Percentiles rank a stretch among this genome's conserved stretches.
Evolutionary conservation across 1,140 invertebrate species (phyloP).

Genomic region (Drosophila sechellia): DNA sequence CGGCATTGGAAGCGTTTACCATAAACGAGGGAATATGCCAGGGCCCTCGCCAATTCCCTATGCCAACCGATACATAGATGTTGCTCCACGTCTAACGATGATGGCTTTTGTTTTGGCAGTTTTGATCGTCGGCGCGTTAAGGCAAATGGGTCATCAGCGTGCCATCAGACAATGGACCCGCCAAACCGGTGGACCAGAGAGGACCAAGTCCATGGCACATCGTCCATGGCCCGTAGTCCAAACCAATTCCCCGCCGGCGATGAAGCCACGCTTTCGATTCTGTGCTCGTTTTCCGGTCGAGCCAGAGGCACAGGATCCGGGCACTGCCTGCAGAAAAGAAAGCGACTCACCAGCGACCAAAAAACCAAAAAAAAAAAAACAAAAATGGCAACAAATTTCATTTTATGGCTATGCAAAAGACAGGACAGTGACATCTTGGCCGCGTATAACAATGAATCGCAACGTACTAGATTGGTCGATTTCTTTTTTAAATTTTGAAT

Average conservation of each 20-base stretch:
- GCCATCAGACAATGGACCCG: slow-evolving; percentile 56
- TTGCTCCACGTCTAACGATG: slow-evolving; percentile 61
- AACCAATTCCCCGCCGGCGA: slow-evolving; percentile 7
- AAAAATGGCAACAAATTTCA: slow-evolving; percentile 28
- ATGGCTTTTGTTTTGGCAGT: slow-evolving; percentile 81
- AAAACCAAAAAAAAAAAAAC: background rate
- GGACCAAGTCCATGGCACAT: slow-evolving; percentile 1
- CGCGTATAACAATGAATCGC: slow-evolving; percentile 44
- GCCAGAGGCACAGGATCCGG: slow-evolving; percentile 17
- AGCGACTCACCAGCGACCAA: slow-evolving; percentile 33
- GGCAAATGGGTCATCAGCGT: slow-evolving; percentile 78
- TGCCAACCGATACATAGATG: slow-evolving; percentile 5
- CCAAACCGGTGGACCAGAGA: background rate
- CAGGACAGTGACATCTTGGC: slow-evolving; percentile 53
- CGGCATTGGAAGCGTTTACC: slow-evolving; percentile 75
- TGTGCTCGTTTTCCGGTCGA: slow-evolving; percentile 58
- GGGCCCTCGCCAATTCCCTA: slow-evolving; percentile 4
- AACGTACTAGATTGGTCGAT: slow-evolving; percentile 2
- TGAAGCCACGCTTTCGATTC: slow-evolving; percentile 57
- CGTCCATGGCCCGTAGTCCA: slow-evolving; percentile 2
- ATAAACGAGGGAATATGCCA: slow-evolving; percentile 55
- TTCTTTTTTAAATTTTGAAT: slow-evolving; percentile 36
- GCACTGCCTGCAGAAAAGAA: slow-evolving; percentile 19
- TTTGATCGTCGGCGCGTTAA: slow-evolving; percentile 78
- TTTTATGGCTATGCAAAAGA: slow-evolving; percentile 31